phyloP scores from a whole-genome alignment of 2,888 invertebrate genomes.

The Spialia ferax region DNA sequence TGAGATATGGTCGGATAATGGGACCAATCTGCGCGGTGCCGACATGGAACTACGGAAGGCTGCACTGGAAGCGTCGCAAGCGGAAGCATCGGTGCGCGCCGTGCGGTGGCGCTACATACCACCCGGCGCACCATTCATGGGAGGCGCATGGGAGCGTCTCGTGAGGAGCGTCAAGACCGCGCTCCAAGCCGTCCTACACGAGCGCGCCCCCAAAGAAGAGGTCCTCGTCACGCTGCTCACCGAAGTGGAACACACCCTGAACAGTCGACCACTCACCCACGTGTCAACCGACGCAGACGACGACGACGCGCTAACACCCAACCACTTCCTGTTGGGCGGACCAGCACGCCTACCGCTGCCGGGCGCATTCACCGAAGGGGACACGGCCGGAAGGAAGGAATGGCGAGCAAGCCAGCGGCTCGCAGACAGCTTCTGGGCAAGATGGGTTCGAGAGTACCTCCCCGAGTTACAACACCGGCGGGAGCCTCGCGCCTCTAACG shows the following conservation, averaged over 20 bases:
- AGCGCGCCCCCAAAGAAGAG: conserved; percentile 39
- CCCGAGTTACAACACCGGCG: conserved; percentile 42
- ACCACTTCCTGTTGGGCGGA: conserved; percentile 44
- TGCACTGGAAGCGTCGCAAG: background rate
- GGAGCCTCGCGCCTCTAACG: conserved; percentile 35
- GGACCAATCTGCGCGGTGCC: conserved; percentile 46
- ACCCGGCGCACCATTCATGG: conserved; percentile 36
- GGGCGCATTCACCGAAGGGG: conserved; percentile 21
- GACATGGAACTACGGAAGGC: conserved; percentile 40
- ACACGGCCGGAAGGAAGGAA: conserved; percentile 10
- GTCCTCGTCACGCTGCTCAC: conserved; percentile 39
- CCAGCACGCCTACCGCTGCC: conserved; percentile 6
- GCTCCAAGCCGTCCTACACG: conserved; percentile 26
- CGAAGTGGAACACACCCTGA: conserved; percentile 41
- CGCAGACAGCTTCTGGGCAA: conserved; percentile 42
- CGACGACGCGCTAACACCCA: conserved; percentile 48
- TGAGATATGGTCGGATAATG: background rate
- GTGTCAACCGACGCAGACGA: conserved; percentile 48
- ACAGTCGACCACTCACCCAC: conserved; percentile 48
- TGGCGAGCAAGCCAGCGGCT: conserved; percentile 40
- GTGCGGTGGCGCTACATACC: conserved; percentile 38
- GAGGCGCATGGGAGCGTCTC: conserved; percentile 46
- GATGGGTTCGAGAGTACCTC: conserved; percentile 44
- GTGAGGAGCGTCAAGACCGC: conserved; percentile 45
- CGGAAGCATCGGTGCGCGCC: conserved; percentile 9